These are phyloP conservation scores for Phoebastria nigripes DNA, from an alignment of 2,797 vertebrate genomes.

Conservation along the genomic window DNA sequence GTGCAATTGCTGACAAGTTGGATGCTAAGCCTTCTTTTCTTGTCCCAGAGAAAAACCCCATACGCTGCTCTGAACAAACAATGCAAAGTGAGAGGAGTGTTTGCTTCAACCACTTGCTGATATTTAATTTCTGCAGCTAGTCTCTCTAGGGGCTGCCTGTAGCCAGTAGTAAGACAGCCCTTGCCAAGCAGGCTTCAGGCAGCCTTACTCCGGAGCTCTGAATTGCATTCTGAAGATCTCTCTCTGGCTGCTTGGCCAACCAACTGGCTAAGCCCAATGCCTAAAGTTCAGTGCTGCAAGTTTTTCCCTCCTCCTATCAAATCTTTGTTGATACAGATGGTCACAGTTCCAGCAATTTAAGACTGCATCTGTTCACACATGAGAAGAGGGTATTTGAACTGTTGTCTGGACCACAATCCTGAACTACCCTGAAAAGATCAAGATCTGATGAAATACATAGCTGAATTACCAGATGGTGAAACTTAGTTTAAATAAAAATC, in stretches of 20 bases:
- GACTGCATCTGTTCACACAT: background rate
- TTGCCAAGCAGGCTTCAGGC: background rate
- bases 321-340: background rate
- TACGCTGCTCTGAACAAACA: background rate
- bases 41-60: background rate
- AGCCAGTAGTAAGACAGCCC: background rate
- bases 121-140: background rate
- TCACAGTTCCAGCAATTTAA: background rate
- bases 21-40: background rate
- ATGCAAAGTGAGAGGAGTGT: rapidly evolving
- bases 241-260: background rate
- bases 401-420: background rate
- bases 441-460: background rate
- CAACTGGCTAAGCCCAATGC: background rate
- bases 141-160: background rate
- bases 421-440: background rate
- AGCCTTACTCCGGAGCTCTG: background rate
- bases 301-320: background rate
- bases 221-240: background rate
- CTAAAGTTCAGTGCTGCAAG: background rate
- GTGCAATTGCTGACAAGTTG: background rate
- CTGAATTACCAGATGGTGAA: background rate
- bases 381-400: background rate
- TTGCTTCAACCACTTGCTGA: background rate
- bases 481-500: background rate